A percentile compares a stretch with the other conserved stretches of the same genome.
Conservation (phyloP, 2,797 vertebrate genomes). For the Gastrophryne carolinensis region DNA sequence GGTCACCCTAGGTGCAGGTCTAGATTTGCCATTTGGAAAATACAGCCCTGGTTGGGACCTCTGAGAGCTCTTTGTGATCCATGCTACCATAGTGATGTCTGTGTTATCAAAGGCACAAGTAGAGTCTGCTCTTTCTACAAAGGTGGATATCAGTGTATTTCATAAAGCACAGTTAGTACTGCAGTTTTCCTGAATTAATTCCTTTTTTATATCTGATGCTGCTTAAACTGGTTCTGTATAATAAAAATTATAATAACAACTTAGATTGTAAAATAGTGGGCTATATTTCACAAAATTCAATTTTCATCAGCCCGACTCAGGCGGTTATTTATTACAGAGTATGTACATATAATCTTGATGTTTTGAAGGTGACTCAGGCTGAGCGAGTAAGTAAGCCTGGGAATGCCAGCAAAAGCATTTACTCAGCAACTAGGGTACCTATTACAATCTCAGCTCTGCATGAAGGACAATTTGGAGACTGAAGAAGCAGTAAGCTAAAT, state of each 20-base stretch:
- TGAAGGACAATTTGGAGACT: conserved; percentile 85
- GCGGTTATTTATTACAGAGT: conserved; percentile 82
- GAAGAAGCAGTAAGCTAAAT: conserved; percentile 73
- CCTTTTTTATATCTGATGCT: conserved; percentile 56
- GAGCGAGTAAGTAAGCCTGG: conserved; percentile 70
- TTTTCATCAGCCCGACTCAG: conserved; percentile 69
- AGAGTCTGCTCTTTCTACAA: not conserved
- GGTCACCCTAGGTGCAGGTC: no score
- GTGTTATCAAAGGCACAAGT: conserved; percentile 8
- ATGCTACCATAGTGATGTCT: conserved; percentile 15
- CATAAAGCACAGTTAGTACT: conserved; percentile 52
- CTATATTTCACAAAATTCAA: conserved; percentile 85
- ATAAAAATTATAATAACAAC: conserved; percentile 70
- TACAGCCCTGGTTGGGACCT: no score
- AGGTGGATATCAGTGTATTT: conserved; percentile 33
- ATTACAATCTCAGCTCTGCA: conserved; percentile 83
- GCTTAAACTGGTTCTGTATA: conserved; percentile 57
- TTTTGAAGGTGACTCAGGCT: conserved; percentile 74
- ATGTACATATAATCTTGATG: conserved; percentile 64
- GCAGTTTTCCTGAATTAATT: conserved; percentile 57
- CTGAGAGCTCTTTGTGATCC: no score
- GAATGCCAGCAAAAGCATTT: conserved; percentile 72
- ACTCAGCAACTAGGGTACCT: conserved; percentile 79
- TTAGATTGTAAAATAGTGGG: conserved; percentile 81
- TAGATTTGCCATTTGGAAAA: no score